Evolutionary conservation across 2,113 vertebrate species (phyloP), one percentile per base, ranked within the genome.

Genomic region (Gobio gobio): DNA sequence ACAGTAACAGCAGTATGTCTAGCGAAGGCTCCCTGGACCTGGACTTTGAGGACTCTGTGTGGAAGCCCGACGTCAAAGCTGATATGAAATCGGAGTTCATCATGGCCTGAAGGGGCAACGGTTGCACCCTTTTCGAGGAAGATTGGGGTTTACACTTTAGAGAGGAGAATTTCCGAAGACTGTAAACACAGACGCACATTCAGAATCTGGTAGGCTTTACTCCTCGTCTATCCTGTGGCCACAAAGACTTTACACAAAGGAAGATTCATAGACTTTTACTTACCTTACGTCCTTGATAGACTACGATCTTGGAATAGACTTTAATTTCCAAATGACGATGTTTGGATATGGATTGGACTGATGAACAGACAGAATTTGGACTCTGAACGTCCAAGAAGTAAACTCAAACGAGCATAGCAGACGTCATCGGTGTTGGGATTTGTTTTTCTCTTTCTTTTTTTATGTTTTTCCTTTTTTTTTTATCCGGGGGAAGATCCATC

Each of bases 51-150:
- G 98, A 99, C 91, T 97, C 98, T 0, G 96, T 98, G 66, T 99
- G 98, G 98, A 99, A 98, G 89, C 97, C 97, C 0, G 98, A 99
- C 86, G 98, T 99, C 89, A 98, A 99, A 92, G 96, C 98, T 0
- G 98, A 99, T 91, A 92, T 99, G 92, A 98, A 99, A 93, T 96
- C 97, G 0, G 98, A 99, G 91, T 99, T 97, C 6, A 96, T 99
- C 83, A 96, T 99, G 96, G 98, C 98, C 90, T 99, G 95, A 94
- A 83, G 33, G 63, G 1, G 47, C 9, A 79, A 78, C 29, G 73
- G 73, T 16, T 24, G 24, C 43, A 7, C 33, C 77, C 26, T 33
- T 73, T 70, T 59, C 54, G 54, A 63, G 73, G 84, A 64, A 82
- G 77, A 84, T 26, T 40, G 87, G 88, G 86, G 83, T 75, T 86